Conservation (phyloP, 1,140 invertebrate genomes). For the Popillia japonica region DNA sequence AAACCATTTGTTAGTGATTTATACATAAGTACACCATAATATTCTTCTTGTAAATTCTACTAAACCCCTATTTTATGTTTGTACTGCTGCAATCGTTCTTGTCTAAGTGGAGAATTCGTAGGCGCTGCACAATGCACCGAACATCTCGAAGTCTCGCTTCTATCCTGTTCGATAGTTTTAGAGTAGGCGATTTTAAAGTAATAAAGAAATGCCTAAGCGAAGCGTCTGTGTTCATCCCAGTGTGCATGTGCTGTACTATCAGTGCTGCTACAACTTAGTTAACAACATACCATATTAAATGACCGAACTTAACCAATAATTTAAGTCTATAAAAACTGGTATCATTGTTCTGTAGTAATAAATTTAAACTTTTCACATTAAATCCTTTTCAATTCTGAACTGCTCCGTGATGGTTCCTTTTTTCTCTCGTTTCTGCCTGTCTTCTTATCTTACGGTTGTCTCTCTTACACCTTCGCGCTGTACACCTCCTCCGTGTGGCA, state of each 20-base stretch:
- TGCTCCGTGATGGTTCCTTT: conserved; percentile 40
- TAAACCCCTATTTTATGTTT: conserved; percentile 15
- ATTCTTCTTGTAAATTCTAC: background rate
- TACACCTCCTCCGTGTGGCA: conserved; percentile 49
- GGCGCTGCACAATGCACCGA: background rate
- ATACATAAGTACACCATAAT: background rate
- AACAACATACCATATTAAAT: conserved; percentile 55
- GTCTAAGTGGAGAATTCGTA: conserved; percentile 17
- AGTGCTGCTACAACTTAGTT: conserved; percentile 52
- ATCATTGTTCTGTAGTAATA: conserved; percentile 59
- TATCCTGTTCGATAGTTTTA: conserved; percentile 16
- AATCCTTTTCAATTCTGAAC: conserved; percentile 58
- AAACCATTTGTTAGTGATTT: background rate
- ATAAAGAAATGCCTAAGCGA: conserved; percentile 32
- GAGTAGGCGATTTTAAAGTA: conserved; percentile 37
- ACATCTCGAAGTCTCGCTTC: conserved; percentile 10
- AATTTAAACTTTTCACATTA: conserved; percentile 60
- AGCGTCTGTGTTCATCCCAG: background rate
- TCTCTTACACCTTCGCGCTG: conserved; percentile 16
- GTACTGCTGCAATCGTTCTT: background rate
- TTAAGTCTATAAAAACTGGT: conserved; percentile 59
- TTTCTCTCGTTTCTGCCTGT: conserved; percentile 33
- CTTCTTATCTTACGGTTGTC: background rate
- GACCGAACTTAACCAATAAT: conserved; percentile 59
- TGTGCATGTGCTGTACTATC: conserved; percentile 28